Percentiles rank a stretch among this genome's conserved stretches.
Conservation (phyloP, 2,113 vertebrate genomes). For the Eulemur rufifrons region DNA sequence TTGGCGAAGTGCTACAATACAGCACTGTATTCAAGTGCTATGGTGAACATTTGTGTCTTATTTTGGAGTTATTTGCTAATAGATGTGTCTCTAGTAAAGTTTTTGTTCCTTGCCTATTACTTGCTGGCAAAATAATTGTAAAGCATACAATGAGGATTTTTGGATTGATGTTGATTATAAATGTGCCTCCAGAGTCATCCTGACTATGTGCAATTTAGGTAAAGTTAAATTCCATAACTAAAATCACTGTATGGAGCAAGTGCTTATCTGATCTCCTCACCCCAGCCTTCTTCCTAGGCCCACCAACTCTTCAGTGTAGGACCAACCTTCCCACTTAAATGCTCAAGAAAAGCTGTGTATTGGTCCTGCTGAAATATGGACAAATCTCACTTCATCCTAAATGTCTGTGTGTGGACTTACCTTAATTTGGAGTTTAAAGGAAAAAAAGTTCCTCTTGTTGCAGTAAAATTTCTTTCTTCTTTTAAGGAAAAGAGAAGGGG, state of each 20-base stretch:
- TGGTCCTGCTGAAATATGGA: background rate
- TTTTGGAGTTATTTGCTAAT: background rate
- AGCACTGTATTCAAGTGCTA: background rate
- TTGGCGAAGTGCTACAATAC: background rate
- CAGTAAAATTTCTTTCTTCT: constrained; percentile 8
- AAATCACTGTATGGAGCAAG: background rate
- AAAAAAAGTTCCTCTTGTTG: background rate
- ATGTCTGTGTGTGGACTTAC: background rate
- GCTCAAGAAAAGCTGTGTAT: background rate
- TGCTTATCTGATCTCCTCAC: background rate
- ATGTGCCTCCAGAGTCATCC: background rate
- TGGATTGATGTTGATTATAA: background rate
- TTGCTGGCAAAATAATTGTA: background rate
- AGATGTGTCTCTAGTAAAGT: background rate
- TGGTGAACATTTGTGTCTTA: background rate
- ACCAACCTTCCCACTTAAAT: background rate
- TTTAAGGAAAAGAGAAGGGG: background rate
- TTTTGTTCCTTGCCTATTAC: background rate
- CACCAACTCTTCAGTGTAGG: background rate
- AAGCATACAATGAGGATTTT: background rate
- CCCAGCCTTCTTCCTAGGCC: background rate
- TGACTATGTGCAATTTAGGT: background rate
- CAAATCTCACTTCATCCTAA: background rate
- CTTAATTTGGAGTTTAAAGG: constrained; percentile 14
- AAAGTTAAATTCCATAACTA: background rate